A percentile compares a stretch with the other conserved stretches of the same genome.
Conservation (phyloP, 2,888 invertebrate species). For the Invenusta paracnida region DNA sequence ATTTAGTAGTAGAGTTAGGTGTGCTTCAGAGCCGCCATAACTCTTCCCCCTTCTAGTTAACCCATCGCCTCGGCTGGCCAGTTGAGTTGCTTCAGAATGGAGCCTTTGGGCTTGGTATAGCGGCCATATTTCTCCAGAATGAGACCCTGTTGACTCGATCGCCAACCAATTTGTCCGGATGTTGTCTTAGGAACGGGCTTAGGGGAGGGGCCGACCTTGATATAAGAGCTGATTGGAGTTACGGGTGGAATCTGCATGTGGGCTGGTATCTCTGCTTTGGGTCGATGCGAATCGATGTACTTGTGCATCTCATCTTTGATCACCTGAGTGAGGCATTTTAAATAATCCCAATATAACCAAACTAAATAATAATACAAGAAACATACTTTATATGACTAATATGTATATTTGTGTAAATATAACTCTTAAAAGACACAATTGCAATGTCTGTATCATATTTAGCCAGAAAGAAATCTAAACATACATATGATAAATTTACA, state of each 20-base stretch:
- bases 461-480: not conserved
- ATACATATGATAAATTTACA: not conserved
- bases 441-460: not conserved
- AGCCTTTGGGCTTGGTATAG: slow-evolving; percentile 56
- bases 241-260: slow-evolving; percentile 52
- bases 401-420: too few relatives aligned
- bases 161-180: slow-evolving; percentile 55
- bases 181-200: slow-evolving; percentile 56
- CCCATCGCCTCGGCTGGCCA: slow-evolving; percentile 58
- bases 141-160: slow-evolving; percentile 51
- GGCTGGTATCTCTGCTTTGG: slow-evolving; percentile 46
- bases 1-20: too few relatives aligned
- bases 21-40: slow-evolving; percentile 57
- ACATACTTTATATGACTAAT: too few relatives aligned
- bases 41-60: slow-evolving; percentile 60
- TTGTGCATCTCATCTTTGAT: slow-evolving; percentile 52
- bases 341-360: not conserved
- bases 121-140: slow-evolving; percentile 56
- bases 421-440: too few relatives aligned
- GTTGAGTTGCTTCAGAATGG: slow-evolving; percentile 55
- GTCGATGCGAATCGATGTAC: slow-evolving; percentile 46
- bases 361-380: not conserved
- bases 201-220: slow-evolving; percentile 54
- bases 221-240: slow-evolving; percentile 55
- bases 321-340: slow-evolving; percentile 48